Evolutionary conservation across 2,797 vertebrate species (phyloP).

Genomic region (Erethizon dorsatum): DNA sequence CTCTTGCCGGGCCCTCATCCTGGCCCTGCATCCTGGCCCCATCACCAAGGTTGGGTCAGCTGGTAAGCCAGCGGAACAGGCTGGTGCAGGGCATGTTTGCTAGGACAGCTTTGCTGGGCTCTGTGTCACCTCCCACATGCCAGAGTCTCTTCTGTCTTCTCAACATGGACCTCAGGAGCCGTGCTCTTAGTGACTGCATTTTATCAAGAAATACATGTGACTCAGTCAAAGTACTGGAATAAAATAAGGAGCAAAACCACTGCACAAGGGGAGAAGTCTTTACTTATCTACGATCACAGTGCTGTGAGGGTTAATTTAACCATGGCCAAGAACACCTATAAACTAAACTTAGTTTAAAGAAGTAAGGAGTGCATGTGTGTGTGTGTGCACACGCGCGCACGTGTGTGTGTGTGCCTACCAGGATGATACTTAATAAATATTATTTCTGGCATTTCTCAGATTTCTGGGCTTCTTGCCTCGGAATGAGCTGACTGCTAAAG

Average conservation of each 20-base stretch:
- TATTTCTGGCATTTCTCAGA: neutral
- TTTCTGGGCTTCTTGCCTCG: neutral
- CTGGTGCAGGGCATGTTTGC: neutral
- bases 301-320: neutral
- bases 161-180: neutral
- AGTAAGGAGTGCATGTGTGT: neutral
- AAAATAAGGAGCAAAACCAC: neutral
- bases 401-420: neutral
- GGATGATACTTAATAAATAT: neutral
- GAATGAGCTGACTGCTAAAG: neutral
- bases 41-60: neutral
- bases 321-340: neutral
- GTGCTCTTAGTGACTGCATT: neutral
- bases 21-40: neutral
- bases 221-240: neutral
- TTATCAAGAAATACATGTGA: neutral
- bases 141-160: neutral
- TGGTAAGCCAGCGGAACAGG: neutral
- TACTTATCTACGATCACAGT: neutral
- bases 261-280: neutral
- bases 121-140: neutral
- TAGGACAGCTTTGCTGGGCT: neutral
- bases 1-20: neutral
- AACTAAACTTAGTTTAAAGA: constrained; percentile 33
- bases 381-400: neutral